A percentile compares a stretch with the other conserved stretches of the same genome.
These are phyloP conservation scores for Drosophila lacteicornis DNA, from an alignment of 1,140 invertebrate species.

Conservation along the genomic window DNA sequence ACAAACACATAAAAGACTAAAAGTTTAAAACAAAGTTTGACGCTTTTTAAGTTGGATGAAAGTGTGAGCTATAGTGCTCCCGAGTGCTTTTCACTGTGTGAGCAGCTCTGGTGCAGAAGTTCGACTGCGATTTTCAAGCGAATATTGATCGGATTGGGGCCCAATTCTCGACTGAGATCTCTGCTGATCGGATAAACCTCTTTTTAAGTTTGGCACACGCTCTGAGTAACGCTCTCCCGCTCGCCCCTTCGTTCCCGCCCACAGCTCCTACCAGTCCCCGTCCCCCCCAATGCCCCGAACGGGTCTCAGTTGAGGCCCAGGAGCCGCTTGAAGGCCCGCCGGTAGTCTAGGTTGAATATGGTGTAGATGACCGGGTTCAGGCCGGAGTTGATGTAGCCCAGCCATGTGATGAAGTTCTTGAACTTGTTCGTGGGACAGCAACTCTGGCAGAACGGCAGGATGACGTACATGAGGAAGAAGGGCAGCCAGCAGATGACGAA, in stretches of 20 bases:
- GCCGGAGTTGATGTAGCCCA: slow-evolving; percentile 99
- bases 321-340: slow-evolving; percentile 95
- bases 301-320: slow-evolving; percentile 88
- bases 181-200: slow-evolving; percentile 1
- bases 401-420: slow-evolving; percentile 97
- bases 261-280: not conserved
- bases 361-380: slow-evolving; percentile 99
- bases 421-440: slow-evolving; percentile 92
- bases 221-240: slow-evolving; percentile 54
- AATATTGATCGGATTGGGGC: slow-evolving; percentile 5
- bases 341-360: slow-evolving; percentile 98
- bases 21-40: not conserved
- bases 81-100: not conserved
- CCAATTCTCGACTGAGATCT: slow-evolving; percentile 23
- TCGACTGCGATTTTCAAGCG: not conserved
- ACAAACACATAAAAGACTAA: not conserved
- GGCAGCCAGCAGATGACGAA: slow-evolving; percentile 98
- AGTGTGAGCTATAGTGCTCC: not conserved
- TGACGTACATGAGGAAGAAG: slow-evolving; percentile 98
- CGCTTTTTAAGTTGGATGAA: no score
- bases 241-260: slow-evolving; percentile 2
- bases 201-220: slow-evolving; percentile 67
- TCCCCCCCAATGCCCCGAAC: not conserved
- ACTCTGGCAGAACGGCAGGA: slow-evolving; percentile 92
- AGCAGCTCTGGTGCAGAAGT: slow-evolving; percentile 1